Evolutionary conservation across 2,113 vertebrate genomes (phyloP).

Genomic region (Rafetus swinhoei): DNA sequence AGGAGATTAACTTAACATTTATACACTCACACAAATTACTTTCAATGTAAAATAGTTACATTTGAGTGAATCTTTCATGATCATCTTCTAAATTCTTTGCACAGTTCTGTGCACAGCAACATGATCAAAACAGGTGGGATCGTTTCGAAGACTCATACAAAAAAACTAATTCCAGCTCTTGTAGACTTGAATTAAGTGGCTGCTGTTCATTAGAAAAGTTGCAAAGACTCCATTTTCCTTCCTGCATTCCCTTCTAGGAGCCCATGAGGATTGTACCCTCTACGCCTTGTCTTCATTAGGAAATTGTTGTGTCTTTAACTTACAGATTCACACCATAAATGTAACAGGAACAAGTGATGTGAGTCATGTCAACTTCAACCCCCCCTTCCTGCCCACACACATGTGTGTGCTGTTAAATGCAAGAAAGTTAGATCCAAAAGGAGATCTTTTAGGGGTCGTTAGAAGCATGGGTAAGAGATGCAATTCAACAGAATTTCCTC

Average conservation of each 20-base stretch:
- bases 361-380: background rate
- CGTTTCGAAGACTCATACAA: background rate
- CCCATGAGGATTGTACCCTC: rapidly evolving
- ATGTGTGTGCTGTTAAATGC: background rate
- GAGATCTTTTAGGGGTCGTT: background rate
- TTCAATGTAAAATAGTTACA: background rate
- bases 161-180: rapidly evolving
- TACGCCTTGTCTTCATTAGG: background rate
- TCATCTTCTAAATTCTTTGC: background rate
- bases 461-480: background rate
- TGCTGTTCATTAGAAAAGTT: rapidly evolving
- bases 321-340: background rate
- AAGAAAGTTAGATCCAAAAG: background rate
- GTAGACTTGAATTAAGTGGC: background rate
- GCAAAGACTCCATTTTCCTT: background rate
- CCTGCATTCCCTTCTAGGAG: background rate
- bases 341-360: background rate
- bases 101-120: background rate
- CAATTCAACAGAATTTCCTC: rapidly evolving
- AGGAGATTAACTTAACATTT: background rate
- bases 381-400: background rate
- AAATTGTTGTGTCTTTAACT: background rate
- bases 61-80: background rate
- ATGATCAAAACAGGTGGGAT: background rate
- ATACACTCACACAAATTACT: background rate